A percentile compares a stretch with the other conserved stretches of the same genome.
Conservation (phyloP, 2,113 vertebrate species). For the Megaptera novaeangliae region DNA sequence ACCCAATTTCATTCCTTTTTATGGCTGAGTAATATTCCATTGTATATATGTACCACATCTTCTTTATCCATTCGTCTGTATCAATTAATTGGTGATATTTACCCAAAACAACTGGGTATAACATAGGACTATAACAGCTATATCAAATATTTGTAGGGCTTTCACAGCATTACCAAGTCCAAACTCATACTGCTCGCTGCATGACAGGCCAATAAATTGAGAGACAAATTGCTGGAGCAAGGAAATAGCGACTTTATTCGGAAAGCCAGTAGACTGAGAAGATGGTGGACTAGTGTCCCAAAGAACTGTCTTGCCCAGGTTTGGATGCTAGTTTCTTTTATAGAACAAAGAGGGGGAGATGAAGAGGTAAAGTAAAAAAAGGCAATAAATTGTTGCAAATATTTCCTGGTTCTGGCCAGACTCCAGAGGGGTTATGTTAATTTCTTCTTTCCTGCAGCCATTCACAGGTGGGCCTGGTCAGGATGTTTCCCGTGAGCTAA, state of each 20-base stretch:
- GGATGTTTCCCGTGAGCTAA: neutral
- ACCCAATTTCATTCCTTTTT: too few species aligned
- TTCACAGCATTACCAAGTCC: neutral
- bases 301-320: too few species aligned
- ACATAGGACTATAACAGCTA: neutral
- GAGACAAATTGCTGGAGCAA: too few species aligned
- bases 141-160: neutral
- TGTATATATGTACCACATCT: too few species aligned
- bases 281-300: too few species aligned
- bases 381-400: neutral
- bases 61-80: too few species aligned
- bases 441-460: neutral
- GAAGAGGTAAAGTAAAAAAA: neutral
- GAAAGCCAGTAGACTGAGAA: too few species aligned
- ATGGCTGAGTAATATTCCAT: too few species aligned
- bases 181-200: too few species aligned
- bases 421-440: too few species aligned
- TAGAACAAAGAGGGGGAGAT: neutral
- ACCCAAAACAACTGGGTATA: neutral
- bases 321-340: neutral
- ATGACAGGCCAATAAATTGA: too few species aligned
- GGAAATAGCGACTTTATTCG: too few species aligned
- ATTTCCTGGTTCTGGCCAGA: neutral
- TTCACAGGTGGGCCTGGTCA: neutral
- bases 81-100: neutral